These are phyloP conservation scores for Drosophila engyochracea DNA, from an alignment of 2,888 invertebrate genomes.

Conservation along the genomic window DNA sequence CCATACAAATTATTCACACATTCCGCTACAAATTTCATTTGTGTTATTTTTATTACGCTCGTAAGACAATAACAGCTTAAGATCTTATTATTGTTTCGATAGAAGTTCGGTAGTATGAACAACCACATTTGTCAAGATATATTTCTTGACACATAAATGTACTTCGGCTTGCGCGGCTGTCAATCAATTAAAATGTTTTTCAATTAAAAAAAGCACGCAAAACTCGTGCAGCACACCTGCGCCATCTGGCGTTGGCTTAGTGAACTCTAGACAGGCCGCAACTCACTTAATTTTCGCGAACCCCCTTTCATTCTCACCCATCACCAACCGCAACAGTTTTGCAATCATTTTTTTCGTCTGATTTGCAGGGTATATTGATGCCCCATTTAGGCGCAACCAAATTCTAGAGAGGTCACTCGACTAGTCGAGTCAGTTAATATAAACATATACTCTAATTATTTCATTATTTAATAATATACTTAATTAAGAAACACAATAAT, in stretches of 20 bases:
- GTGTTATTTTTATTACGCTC: not conserved
- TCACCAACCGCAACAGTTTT: constrained; percentile 25
- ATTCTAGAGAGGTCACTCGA: not conserved
- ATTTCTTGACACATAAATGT: constrained; percentile 6
- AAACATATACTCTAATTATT: not conserved
- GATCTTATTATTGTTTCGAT: constrained; percentile 11
- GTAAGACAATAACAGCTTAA: constrained; percentile 1
- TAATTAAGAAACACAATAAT: not conserved
- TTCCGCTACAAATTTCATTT: not conserved
- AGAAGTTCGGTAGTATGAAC: constrained; percentile 3
- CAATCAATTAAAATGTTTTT: constrained; percentile 47
- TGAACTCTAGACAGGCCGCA: constrained; percentile 2
- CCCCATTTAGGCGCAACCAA: not conserved
- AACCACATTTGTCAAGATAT: constrained; percentile 31
- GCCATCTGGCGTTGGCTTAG: constrained; percentile 15
- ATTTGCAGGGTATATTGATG: not conserved
- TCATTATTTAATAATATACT: not conserved
- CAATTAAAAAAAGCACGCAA: constrained; percentile 37
- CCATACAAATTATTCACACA: not conserved
- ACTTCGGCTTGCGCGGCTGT: constrained; percentile 24
- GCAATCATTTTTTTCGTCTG: constrained; percentile 14
- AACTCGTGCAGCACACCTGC: constrained; percentile 25
- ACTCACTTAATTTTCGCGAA: constrained; percentile 24
- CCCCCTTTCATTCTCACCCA: not conserved
- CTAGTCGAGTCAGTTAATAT: not conserved